Evolutionary conservation across 2,888 invertebrate species (phyloP), one percentile per base, ranked within the genome.

Genomic region (Drosophila setosimentum): DNA sequence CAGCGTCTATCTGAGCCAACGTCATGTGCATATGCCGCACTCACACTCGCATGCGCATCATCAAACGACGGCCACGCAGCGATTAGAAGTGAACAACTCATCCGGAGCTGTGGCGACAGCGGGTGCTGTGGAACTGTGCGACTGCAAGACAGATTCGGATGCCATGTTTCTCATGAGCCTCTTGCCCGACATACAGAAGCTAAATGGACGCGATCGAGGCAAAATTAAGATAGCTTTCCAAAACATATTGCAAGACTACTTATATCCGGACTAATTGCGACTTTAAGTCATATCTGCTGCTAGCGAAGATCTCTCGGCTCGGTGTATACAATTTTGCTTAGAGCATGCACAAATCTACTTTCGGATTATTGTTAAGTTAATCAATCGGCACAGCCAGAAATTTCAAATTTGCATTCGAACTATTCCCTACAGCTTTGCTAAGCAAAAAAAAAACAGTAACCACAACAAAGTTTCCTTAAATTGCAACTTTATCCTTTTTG

Each of bases 131-230:
- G 92, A 92, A 16, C 63, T 92, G 11, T 93, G 93, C 67, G 91
- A 91, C 62, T 93, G 93, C 72, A 93, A 92, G 76, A 91, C 91
- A n/a, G 92, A 93, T 79, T 91, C 93, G n/a, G 93, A 93, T 82
- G 92, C 92, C 68, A 93, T 93, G 93, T 93, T 93, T 54, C 83
- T 93, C 8, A 92, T 93, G 92, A 93, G 93, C 66, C 82, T 93
- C 2, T 68, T 93, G 68, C 92, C 93, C 5, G 93, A 93, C 71
- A 93, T 93, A 64, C 91, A 92, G 76, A 92, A 92, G 60, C 58
- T 93, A 10, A 91, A 92, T 59, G 92, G 92, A n/a, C 92, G 91
- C 18, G 92, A 93, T 81, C 90, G 93, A 27, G 92, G 92, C 50
- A 92, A 92, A 80, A 92, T 93, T 8, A 93, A 93, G 77, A 92